Percentiles rank a stretch among this genome's conserved stretches.
phyloP scores from a whole-genome alignment of 2,888 invertebrate species.

The Esperia sulphurella region DNA sequence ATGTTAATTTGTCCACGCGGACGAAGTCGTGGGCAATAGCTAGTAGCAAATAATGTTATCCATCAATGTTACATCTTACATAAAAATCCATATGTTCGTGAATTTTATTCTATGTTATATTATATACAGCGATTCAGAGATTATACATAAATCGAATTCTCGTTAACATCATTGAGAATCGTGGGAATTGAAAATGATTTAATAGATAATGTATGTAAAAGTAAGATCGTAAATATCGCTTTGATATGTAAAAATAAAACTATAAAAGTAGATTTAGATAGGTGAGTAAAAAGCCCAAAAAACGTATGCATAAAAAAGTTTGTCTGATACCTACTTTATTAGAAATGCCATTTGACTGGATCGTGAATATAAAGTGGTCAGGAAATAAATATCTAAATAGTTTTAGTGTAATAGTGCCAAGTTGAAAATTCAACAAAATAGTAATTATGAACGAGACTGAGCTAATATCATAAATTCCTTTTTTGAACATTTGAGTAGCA shows the following conservation, averaged over 20 bases:
- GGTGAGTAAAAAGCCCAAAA: constrained; percentile 1
- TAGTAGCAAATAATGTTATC: no score
- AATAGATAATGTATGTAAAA: constrained; percentile 8
- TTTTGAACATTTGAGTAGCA: constrained; percentile 1
- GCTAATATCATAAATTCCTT: background rate
- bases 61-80: no score
- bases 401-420: no score
- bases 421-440: no score
- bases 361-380: background rate
- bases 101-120: background rate
- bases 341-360: background rate
- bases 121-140: constrained; percentile 3
- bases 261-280: constrained; percentile 7
- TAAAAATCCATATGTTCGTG: background rate
- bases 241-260: constrained; percentile 11
- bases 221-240: constrained; percentile 7
- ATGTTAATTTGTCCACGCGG: no score
- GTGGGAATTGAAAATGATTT: constrained; percentile 10
- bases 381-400: no score
- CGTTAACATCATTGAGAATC: constrained; percentile 9
- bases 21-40: no score
- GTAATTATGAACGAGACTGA: background rate
- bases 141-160: constrained; percentile 8
- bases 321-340: background rate
- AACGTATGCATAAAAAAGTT: background rate